Base-by-base conservation (phyloP, 1,140 invertebrate genomes). In the Drosophila saltans region DNA sequence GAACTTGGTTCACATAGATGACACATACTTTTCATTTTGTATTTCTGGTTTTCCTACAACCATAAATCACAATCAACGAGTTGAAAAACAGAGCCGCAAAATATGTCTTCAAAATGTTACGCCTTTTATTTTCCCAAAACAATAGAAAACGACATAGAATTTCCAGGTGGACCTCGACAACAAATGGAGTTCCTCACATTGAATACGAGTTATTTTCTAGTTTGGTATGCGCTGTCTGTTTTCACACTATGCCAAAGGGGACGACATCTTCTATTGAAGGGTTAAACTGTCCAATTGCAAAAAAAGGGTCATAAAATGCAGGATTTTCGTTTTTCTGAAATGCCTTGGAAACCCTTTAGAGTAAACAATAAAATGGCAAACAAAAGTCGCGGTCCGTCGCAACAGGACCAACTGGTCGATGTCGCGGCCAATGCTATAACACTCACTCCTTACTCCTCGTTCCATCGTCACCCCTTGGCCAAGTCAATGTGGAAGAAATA, bases 231-330 rank as follows among this genome's bases (percentile, higher is more conserved):
- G 43, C 61, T 78, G 55, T 57, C 66, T 61, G 57, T 65, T 66
- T 79, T 72, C 73, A 78, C 72, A 60, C 64, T 66, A 69, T 57
- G 73, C 26, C n/a, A 30, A 33, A 24, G 52, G 41, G 24, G 10
- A n/a, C 41, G 45, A 63, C 61, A 63, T 77, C 70, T 72, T 76
- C 68, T 67, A 71, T 73, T 76, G 84, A 89, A 89, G 84, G 84
- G 84, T 89, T 89, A 89, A 89, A 72, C 85, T 89, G 85, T 75
- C 84, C 85, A 88, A 89, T 82, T 82, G 80, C 81, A 62, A 72
- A 75, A 36, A 72, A 69, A 60, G 69, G 68, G 78, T 68, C 85
- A 70, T 89, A 89, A 89, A 89, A 78, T 81, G 72, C 73, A 69
- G 84, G 85, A 81, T 90, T 88, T 86, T 65, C 60, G 24, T 58